A percentile compares a stretch with the other conserved stretches of the same genome.
Conservation (phyloP, 2,888 invertebrate genomes). For the Lydus trimaculatus region DNA sequence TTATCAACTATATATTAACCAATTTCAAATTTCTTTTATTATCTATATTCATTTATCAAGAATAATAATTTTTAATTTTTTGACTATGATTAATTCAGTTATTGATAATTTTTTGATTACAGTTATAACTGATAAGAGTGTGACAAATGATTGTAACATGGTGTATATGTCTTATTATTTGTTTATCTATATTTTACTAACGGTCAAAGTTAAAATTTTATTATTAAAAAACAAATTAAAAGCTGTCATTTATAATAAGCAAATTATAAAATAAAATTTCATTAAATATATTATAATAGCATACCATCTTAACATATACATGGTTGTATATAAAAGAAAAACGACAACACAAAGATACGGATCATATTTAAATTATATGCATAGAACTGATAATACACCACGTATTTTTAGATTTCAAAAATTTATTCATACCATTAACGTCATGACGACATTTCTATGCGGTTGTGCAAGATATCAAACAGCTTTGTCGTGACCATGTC, state of each 20-base stretch:
- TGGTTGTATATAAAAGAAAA: background rate
- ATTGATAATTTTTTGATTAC: slow-evolving; percentile 10
- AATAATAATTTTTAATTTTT: background rate
- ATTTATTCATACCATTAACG: slow-evolving; percentile 18
- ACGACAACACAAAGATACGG: slow-evolving; percentile 10
- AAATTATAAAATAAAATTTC: slow-evolving; percentile 12
- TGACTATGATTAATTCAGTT: slow-evolving; percentile 2
- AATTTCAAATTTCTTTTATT: background rate
- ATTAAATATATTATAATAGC: slow-evolving; percentile 7
- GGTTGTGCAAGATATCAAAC: slow-evolving; percentile 17
- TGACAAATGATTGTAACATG: slow-evolving; percentile 15
- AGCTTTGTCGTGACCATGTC: slow-evolving; percentile 16
- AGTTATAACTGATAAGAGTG: background rate
- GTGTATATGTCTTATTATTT: background rate
- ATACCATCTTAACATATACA: background rate
- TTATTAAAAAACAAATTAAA: slow-evolving; percentile 4
- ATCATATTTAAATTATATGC: slow-evolving; percentile 14
- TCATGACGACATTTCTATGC: slow-evolving; percentile 18
- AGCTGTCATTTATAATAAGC: slow-evolving; percentile 11
- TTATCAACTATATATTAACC: background rate
- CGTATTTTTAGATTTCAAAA: slow-evolving; percentile 13
- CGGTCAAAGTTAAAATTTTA: background rate
- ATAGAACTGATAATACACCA: slow-evolving; percentile 12
- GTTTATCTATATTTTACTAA: background rate
- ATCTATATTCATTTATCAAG: background rate